Conservation (phyloP, 2,888 invertebrate genomes). For the Galerucella pusilla region DNA sequence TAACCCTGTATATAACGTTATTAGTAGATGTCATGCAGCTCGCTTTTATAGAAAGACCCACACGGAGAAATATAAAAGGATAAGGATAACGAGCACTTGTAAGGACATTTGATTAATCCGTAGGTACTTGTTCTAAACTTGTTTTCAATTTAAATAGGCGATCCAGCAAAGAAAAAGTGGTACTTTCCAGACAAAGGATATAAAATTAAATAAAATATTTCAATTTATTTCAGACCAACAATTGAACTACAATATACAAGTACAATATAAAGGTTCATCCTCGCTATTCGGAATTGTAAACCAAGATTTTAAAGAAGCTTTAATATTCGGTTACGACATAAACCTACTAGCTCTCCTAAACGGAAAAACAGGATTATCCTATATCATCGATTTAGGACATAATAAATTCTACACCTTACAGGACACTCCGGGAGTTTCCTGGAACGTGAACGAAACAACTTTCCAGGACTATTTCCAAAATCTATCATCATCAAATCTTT, state of each 20-base stretch:
- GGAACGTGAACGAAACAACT: constrained; percentile 15
- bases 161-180: neutral
- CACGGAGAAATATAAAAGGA: too few relatives aligned
- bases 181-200: neutral
- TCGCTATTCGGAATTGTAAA: constrained; percentile 27
- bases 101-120: too few relatives aligned
- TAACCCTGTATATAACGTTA: too few relatives aligned
- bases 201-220: neutral
- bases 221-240: neutral
- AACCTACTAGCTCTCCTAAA: constrained; percentile 19
- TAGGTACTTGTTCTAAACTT: too few relatives aligned
- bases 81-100: too few relatives aligned
- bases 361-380: constrained; percentile 26
- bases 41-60: too few relatives aligned
- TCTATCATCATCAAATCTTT: constrained; percentile 11
- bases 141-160: too few relatives aligned
- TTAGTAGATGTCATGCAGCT: too few relatives aligned
- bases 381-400: neutral
- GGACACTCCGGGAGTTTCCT: constrained; percentile 12
- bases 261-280: neutral
- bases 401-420: neutral
- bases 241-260: neutral
- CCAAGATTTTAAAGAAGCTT: constrained; percentile 17
- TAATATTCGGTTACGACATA: constrained; percentile 21
- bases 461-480: constrained; percentile 31